Evolutionary conservation across 2,888 invertebrate genomes (phyloP), one percentile per base, ranked within the genome.

Genomic region (Andrena dorsata): DNA sequence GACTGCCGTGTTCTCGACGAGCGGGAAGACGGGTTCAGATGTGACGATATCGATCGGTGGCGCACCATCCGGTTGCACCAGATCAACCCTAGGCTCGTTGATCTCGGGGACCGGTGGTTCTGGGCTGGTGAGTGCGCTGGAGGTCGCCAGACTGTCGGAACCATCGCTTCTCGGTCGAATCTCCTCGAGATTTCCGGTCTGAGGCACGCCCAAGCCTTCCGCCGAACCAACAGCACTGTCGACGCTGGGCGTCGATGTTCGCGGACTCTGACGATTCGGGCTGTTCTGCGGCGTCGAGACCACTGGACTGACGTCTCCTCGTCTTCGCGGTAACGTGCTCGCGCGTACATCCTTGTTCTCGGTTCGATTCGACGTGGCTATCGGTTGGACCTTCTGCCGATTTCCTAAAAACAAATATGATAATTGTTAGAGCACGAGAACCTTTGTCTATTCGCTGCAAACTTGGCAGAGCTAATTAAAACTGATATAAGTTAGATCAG

Each of bases 151-250:
- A 94, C 95, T 80, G 92, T 94, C 85, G 90, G 93, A 86, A 93
- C 95, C 71, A 94, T 95, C 82, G 95, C 95, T 91, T 65, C 92
- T 86, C 2, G 93, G 92, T 64, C 92, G 89, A 10, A 89, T 82
- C 30, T 90, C 91, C 53, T 91, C 92, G 60, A 89, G 85, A 13
- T 84, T 88, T 30, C 88, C 82, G 60, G 85, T 82, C 47, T 90
- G 88, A 23, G 88, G 83, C 66, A 80, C 83, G 10, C 92, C 92
- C 63, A 95, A 91, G 20, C 95, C 95, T 88, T 95, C 95, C 86
- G 95, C 95, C 0, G 95, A 95, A 1, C 95, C 95, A 26, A 95
- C 96, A 10, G 95, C 95, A 16, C 96, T 96, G 90, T 96, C 96
- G 26, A 95, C 94, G 76, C 95, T 95, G 47, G 95, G 95, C 13